Evolutionary conservation across 2,888 invertebrate species (phyloP).

Genomic region (Cheilosia grossa): DNA sequence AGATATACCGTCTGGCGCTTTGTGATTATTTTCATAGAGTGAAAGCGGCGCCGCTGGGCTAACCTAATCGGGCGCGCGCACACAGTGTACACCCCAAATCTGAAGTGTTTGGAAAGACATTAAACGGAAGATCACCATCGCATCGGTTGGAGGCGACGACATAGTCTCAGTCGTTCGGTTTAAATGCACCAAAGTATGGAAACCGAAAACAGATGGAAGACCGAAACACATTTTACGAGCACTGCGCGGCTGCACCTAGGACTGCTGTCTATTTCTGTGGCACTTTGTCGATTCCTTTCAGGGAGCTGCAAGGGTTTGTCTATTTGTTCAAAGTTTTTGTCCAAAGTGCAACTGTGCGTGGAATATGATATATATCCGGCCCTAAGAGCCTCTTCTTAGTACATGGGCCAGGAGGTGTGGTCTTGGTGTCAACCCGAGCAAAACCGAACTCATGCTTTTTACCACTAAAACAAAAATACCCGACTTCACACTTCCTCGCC

Average conservation of each 20-base stretch:
- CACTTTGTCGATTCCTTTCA: constrained; percentile 22
- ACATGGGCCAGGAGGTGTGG: too few relatives aligned
- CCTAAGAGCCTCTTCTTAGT: too few relatives aligned
- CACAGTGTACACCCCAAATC: constrained; percentile 36
- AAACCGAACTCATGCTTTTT: too few relatives aligned
- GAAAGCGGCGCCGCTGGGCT: constrained; percentile 69
- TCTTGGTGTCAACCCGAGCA: too few relatives aligned
- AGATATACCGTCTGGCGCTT: constrained; percentile 21
- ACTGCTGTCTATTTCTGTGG: constrained; percentile 36
- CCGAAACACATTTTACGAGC: constrained; percentile 28
- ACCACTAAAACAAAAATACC: too few relatives aligned
- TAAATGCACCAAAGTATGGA: not conserved
- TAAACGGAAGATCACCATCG: constrained; percentile 7
- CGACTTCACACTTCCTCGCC: too few relatives aligned
- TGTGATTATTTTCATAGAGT: constrained; percentile 62
- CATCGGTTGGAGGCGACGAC: constrained; percentile 1
- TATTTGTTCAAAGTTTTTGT: too few relatives aligned
- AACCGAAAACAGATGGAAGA: constrained; percentile 33
- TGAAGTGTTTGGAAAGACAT: constrained; percentile 64
- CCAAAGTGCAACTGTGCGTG: too few relatives aligned
- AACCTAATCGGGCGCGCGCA: constrained; percentile 31
- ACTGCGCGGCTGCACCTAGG: not conserved
- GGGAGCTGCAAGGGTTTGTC: too few relatives aligned
- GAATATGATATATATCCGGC: too few relatives aligned
- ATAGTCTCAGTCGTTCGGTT: not conserved